phyloP scores from a whole-genome alignment of 2,888 invertebrate species.

The Drosophila aldrichi region DNA sequence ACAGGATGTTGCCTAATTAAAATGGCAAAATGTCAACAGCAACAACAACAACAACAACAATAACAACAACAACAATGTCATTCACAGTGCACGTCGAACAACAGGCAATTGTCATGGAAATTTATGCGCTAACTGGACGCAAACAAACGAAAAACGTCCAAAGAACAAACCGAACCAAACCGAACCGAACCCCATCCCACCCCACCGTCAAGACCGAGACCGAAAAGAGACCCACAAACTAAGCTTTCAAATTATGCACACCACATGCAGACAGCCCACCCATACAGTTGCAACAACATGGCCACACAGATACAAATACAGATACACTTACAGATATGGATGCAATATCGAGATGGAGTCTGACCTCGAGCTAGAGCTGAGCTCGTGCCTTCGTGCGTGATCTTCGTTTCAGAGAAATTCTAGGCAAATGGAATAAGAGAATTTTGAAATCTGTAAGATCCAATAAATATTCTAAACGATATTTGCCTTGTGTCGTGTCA shows the following conservation, averaged over 20 bases:
- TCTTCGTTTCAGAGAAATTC: background rate
- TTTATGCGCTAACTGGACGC: constrained; percentile 65
- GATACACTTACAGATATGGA: constrained; percentile 15
- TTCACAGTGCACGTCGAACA: constrained; percentile 37
- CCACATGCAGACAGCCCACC: constrained; percentile 36
- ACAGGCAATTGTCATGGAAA: constrained; percentile 66
- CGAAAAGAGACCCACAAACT: constrained; percentile 47
- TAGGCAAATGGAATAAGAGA: background rate
- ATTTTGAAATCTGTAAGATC: background rate
- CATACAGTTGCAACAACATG: constrained; percentile 7
- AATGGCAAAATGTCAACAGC: constrained; percentile 68
- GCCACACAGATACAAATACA: constrained; percentile 10
- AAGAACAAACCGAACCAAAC: constrained; percentile 36
- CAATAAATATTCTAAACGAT: background rate
- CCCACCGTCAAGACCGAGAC: too few relatives aligned
- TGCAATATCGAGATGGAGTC: constrained; percentile 8
- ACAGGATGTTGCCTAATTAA: constrained; percentile 72
- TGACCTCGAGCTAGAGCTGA: background rate
- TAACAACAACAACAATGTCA: constrained; percentile 16
- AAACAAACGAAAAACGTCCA: constrained; percentile 50
- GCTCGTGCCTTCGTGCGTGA: constrained; percentile 5
- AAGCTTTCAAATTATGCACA: constrained; percentile 68
- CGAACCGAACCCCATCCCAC: too few relatives aligned
- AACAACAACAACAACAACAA: constrained; percentile 17
- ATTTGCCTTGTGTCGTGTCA: background rate